Evolutionary conservation across 2,888 invertebrate genomes (phyloP).

Genomic region (Bembecia ichneumoniformis): DNA sequence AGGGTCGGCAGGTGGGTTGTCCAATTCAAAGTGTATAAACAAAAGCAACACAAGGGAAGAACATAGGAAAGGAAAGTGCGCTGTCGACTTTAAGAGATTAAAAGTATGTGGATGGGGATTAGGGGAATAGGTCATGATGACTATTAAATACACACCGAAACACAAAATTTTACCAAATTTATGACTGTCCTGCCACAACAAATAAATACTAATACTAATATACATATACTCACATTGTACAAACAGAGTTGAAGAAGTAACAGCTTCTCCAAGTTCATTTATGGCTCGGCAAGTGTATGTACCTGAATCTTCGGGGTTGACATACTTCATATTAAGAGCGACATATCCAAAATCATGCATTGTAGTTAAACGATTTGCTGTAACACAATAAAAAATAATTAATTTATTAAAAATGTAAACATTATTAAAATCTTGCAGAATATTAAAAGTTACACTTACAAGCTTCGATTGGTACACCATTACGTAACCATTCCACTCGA

Average conservation of each 20-base stretch:
- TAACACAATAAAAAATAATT: slow-evolving; percentile 14
- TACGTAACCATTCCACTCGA: slow-evolving; percentile 94
- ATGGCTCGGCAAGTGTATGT: slow-evolving; percentile 95
- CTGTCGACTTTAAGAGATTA: too few relatives aligned
- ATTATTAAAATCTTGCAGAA: not conserved
- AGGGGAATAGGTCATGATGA: too few relatives aligned
- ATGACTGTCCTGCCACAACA: too few relatives aligned
- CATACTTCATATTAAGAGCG: slow-evolving; percentile 93
- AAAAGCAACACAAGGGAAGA: too few relatives aligned
- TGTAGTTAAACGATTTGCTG: slow-evolving; percentile 90
- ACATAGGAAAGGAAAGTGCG: too few relatives aligned
- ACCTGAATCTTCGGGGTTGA: slow-evolving; percentile 95
- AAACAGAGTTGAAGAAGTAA: slow-evolving; percentile 91
- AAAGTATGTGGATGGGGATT: too few relatives aligned
- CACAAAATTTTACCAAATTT: too few relatives aligned
- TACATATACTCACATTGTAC: slow-evolving; percentile 80
- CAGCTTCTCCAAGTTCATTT: slow-evolving; percentile 95
- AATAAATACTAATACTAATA: too few relatives aligned
- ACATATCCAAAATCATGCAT: slow-evolving; percentile 99
- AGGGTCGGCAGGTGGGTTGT: not conserved
- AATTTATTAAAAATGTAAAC: not conserved
- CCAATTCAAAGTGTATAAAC: too few relatives aligned
- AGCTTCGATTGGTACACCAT: slow-evolving; percentile 91
- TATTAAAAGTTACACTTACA: slow-evolving; percentile 70
- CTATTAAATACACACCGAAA: not conserved